Evolutionary conservation across 2,888 invertebrate species (phyloP).

Genomic region (Drosophila parthenogenetica): DNA sequence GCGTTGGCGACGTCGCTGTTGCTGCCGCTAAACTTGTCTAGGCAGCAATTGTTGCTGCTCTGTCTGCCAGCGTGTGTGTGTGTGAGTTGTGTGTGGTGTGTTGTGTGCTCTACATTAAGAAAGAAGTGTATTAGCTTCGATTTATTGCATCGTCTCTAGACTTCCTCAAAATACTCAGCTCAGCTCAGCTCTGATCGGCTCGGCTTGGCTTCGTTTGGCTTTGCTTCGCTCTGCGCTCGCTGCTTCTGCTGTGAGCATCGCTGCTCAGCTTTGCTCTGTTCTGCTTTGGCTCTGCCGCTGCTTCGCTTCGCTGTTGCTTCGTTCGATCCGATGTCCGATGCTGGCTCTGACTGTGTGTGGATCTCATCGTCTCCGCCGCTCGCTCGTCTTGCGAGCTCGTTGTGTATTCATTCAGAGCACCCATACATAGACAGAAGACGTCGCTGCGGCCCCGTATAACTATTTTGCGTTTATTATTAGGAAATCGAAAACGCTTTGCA

Average conservation of each 20-base stretch:
- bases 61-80: conserved; percentile 20
- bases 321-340: conserved; percentile 27
- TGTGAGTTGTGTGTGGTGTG: conserved; percentile 36
- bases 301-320: conserved; percentile 11
- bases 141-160: conserved; percentile 77
- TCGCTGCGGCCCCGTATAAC: conserved; percentile 62
- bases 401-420: conserved; percentile 80
- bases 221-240: conserved; percentile 11
- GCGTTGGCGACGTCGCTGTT: conserved; percentile 29
- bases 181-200: conserved; percentile 26
- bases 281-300: conserved; percentile 16
- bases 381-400: conserved; percentile 56
- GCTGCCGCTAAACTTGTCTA: conserved; percentile 68
- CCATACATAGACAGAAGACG: conserved; percentile 71
- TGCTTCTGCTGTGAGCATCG: conserved; percentile 18
- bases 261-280: conserved; percentile 13
- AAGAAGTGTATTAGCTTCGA: conserved; percentile 81
- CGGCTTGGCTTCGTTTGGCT: neutral
- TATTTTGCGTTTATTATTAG: conserved; percentile 80
- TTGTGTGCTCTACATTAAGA: conserved; percentile 76
- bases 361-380: conserved; percentile 50
- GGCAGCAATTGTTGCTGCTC: conserved; percentile 47
- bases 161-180: conserved; percentile 55
- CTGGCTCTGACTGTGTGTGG: conserved; percentile 37
- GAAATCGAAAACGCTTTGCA: conserved; percentile 76